Base-by-base conservation (phyloP, 2,888 invertebrate species). In the Agriopis leucophaearia region DNA sequence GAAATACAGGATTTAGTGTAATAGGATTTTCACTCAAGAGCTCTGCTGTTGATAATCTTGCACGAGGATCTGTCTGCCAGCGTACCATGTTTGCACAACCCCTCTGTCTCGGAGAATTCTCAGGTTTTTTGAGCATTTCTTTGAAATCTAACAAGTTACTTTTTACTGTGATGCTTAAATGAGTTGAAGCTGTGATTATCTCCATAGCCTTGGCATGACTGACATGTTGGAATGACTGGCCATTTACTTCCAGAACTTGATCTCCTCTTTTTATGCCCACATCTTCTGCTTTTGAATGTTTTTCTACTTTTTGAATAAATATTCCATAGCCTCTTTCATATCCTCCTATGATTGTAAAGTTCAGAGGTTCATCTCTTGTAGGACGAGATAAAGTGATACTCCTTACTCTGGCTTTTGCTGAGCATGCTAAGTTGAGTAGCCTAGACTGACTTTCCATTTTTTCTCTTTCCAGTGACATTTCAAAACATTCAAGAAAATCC, bases 171-270 rank as follows among this genome's bases (percentile, higher is more conserved):
- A 99, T 97, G 88, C 98, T 98, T 70, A 99, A 94, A 94, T 99
- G 99, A 57, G 99, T 99, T 57, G 99, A 98, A 68, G 98, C 97
- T 74, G 97, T 96, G 15, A 99, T 95, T 72, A 99, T 96, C 91
- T 99, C 99, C 89, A 99, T 95, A 10, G 99, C 99, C 83, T 97
- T 96, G 55, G 97, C 96, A 87, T 98, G 97, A 78, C 97, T 97
- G 56, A 99, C 98, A 90, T 98, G 98, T 83, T 98, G 97, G 88
- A 99, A 99, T 82, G 97, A 98, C 87, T 99, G 98, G 38, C 99
- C 99, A 89, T 99, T 99, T 0, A 99, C 99, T 94, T 99, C 99
- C 76, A 99, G 94, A 72, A 99, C 98, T 94, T 99, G 99, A 94
- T 99, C 99, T 48, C 99, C 99, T 62, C 99, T 95, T 89, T 99